Percentiles rank a stretch among this genome's conserved stretches.
Conservation (phyloP, 2,797 vertebrate genomes). For the Eospalax fontanierii region DNA sequence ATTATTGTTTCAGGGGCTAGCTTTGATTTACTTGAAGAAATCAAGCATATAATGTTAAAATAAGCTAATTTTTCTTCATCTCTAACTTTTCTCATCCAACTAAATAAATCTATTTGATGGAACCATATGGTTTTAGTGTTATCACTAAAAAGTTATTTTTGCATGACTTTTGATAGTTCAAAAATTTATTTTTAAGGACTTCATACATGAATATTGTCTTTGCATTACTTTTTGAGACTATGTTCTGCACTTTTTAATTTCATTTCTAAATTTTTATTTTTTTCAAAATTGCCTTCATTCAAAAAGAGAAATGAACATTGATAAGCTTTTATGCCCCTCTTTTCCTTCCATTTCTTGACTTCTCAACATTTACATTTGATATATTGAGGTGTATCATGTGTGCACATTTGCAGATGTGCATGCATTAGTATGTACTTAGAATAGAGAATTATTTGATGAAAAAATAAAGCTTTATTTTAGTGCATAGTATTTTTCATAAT, state of each 20-base stretch:
- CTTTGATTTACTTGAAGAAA: conserved; percentile 67
- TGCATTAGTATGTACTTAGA: neutral
- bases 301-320: neutral
- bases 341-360: neutral
- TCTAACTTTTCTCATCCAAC: conserved; percentile 42
- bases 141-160: too few species aligned
- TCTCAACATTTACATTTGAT: neutral
- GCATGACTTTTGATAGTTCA: too few species aligned
- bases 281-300: neutral
- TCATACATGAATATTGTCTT: too few species aligned
- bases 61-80: conserved; percentile 49
- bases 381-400: too few species aligned
- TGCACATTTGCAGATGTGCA: neutral
- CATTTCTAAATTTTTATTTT: neutral
- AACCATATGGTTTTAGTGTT: too few species aligned
- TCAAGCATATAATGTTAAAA: conserved; percentile 68
- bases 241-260: too few species aligned
- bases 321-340: neutral
- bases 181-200: too few species aligned
- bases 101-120: conserved; percentile 72
- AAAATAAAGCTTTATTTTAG: neutral
- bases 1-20: conserved; percentile 1
- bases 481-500: neutral
- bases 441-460: neutral
- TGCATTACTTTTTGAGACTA: too few species aligned